These are phyloP conservation scores for Hemichromis elongatus DNA, from an alignment of 2,113 vertebrate genomes.

Conservation along the genomic window DNA sequence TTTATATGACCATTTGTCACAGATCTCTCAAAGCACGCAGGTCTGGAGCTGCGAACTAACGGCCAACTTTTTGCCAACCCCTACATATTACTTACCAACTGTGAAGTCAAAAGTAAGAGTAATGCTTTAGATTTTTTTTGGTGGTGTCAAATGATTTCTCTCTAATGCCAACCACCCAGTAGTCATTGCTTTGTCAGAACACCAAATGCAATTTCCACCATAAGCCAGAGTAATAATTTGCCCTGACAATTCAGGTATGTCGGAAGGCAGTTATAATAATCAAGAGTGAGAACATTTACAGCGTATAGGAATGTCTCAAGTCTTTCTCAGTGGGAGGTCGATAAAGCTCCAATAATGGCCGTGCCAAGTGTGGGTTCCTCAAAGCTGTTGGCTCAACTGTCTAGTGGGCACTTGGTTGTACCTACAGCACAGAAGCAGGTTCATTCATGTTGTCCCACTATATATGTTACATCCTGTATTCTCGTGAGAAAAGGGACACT, in stretches of 20 bases:
- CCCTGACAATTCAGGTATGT: neutral
- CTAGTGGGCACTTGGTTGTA: neutral
- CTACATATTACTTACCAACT: neutral
- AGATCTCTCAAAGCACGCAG: neutral
- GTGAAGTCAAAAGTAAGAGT: neutral
- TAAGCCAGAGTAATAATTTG: neutral
- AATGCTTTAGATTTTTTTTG: neutral
- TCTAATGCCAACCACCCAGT: neutral
- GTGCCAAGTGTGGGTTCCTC: neutral
- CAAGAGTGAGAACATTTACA: neutral
- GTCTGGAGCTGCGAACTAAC: neutral
- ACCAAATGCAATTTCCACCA: neutral
- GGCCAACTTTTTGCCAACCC: neutral
- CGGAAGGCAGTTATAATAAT: neutral
- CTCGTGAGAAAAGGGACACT: neutral
- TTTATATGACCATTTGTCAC: neutral
- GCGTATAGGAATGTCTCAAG: neutral
- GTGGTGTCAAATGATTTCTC: neutral
- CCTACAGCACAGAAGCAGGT: constrained; percentile 11
- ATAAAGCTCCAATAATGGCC: neutral
- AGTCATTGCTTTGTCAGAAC: neutral
- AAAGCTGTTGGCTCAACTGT: neutral
- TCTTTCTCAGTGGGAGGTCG: neutral
- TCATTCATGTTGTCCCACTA: neutral
- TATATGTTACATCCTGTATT: neutral